Conservation (phyloP, 1,140 invertebrate species). For the Diabrotica virgifera region DNA sequence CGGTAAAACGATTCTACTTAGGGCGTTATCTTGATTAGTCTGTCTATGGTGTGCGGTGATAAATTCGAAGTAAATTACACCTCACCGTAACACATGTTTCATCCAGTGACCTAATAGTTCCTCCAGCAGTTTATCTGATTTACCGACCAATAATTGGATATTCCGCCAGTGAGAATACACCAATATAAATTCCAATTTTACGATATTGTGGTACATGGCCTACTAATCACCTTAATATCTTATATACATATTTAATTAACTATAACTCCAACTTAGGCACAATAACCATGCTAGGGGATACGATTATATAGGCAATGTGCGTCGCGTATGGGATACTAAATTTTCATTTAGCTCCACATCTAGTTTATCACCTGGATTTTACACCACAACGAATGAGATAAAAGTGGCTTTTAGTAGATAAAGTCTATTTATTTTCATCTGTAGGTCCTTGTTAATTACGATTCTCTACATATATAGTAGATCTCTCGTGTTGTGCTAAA, state of each 20-base stretch:
- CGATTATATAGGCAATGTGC: no score
- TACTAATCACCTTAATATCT: slow-evolving; percentile 1
- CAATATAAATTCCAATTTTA: slow-evolving; percentile 1
- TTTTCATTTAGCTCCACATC: neutral
- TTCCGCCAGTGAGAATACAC: neutral
- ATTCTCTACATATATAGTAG: no score
- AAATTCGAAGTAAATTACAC: neutral
- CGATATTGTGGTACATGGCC: neutral
- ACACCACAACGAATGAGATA: neutral
- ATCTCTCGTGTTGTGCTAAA: no score
- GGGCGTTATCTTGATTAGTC: no score
- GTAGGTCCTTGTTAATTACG: no score
- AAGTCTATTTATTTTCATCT: neutral
- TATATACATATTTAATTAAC: slow-evolving; percentile 3
- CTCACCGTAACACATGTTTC: neutral
- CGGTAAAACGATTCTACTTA: no score
- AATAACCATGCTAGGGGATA: neutral
- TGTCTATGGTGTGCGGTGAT: no score
- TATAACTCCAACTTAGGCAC: neutral
- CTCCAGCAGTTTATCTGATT: neutral
- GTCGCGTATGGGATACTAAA: neutral
- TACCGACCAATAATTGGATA: neutral
- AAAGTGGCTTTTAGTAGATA: neutral
- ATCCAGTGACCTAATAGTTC: neutral
- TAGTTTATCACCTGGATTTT: neutral